Conservation (phyloP, 2,797 vertebrate genomes). For the Tapirus indicus region DNA sequence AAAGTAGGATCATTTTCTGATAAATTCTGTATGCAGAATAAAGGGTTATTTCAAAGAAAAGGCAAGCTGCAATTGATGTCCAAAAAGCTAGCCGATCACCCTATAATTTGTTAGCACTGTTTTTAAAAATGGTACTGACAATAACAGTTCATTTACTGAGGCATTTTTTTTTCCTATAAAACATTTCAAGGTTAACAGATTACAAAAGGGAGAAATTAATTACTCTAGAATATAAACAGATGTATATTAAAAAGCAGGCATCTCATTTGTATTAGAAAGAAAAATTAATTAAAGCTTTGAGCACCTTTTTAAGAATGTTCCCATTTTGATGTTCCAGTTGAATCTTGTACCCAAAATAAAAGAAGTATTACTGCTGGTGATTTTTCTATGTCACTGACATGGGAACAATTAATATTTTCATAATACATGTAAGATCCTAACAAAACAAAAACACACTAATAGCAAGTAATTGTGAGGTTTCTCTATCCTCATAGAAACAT, state of each 20-base stretch:
- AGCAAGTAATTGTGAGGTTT: slow-evolving; percentile 24
- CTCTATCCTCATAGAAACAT: slow-evolving; percentile 43
- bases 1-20: slow-evolving; percentile 60
- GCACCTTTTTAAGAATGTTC: slow-evolving; percentile 54
- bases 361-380: neutral
- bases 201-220: slow-evolving; percentile 69
- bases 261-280: slow-evolving; percentile 61
- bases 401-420: slow-evolving; percentile 65
- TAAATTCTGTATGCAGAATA: slow-evolving; percentile 6
- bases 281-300: slow-evolving; percentile 66
- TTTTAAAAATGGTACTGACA: slow-evolving; percentile 31
- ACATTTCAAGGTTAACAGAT: slow-evolving; percentile 64
- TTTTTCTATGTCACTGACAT: slow-evolving; percentile 43
- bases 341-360: slow-evolving; percentile 55
- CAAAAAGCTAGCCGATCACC: slow-evolving; percentile 40
- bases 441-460: slow-evolving; percentile 54
- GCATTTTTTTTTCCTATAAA: slow-evolving; percentile 54
- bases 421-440: slow-evolving; percentile 39
- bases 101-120: neutral
- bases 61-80: slow-evolving; percentile 42
- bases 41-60: slow-evolving; percentile 63
- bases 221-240: slow-evolving; percentile 63
- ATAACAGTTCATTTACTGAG: slow-evolving; percentile 43
- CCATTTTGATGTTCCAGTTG: slow-evolving; percentile 5
- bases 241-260: slow-evolving; percentile 50